Evolutionary conservation across 2,113 vertebrate genomes (phyloP).

Genomic region (Odontophorus gujanensis): DNA sequence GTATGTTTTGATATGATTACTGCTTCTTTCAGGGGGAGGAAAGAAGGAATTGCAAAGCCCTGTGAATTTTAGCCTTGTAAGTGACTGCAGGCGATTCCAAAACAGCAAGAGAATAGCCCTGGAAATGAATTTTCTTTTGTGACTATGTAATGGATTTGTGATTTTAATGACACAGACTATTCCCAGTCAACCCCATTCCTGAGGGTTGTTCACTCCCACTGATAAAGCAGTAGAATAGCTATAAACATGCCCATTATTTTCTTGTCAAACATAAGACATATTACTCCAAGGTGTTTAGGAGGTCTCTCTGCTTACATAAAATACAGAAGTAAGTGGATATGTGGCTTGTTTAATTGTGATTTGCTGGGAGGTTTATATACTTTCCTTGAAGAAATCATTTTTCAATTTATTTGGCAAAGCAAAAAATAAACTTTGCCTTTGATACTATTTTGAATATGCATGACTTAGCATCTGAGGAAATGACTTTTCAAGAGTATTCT

Average conservation of each 20-base stretch:
- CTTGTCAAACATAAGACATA: not conserved
- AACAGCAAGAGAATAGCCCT: not conserved
- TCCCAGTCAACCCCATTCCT: not conserved
- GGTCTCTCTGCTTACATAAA: not conserved
- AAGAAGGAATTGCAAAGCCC: not conserved
- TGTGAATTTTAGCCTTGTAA: not conserved
- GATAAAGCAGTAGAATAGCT: not conserved
- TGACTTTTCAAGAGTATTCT: not conserved
- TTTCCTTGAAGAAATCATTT: conserved; percentile 8
- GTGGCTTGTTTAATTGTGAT: not conserved
- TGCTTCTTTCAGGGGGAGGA: not conserved
- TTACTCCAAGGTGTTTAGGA: conserved; percentile 3
- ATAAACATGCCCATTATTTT: conserved; percentile 3
- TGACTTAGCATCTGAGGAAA: conserved; percentile 20
- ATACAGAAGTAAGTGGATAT: not conserved
- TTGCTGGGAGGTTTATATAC: not conserved
- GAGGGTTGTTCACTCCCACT: not conserved
- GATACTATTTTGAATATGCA: not conserved
- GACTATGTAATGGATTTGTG: not conserved
- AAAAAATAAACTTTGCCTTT: not conserved
- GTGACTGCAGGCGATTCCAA: not conserved
- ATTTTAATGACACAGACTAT: not conserved
- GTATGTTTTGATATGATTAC: not conserved
- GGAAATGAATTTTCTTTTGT: not conserved
- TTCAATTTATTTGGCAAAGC: conserved; percentile 10